These are phyloP conservation scores for Raja brachyura DNA, from an alignment of 2,113 vertebrate species.

Conservation along the genomic window DNA sequence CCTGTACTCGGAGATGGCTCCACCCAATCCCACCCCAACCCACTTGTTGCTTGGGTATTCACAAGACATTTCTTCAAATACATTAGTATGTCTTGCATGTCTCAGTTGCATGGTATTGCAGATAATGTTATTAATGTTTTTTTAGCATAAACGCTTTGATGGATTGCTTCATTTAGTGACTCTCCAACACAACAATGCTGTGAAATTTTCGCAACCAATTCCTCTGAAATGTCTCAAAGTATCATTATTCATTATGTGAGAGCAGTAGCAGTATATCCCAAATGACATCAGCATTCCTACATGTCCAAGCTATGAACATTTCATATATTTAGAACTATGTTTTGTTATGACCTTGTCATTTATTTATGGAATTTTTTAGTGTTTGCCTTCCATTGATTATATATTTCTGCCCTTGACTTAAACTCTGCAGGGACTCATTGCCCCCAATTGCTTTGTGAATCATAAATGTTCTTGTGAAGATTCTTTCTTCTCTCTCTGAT, in stretches of 20 bases:
- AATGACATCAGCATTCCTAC: neutral
- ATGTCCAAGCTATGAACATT: too few relatives aligned
- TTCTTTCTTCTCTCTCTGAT: neutral
- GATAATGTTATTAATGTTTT: neutral
- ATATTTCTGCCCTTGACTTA: neutral
- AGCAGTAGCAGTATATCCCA: neutral
- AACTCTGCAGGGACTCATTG: neutral
- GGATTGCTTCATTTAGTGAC: neutral
- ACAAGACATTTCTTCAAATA: neutral
- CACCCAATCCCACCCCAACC: too few relatives aligned
- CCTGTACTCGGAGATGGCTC: neutral
- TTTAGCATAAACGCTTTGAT: neutral
- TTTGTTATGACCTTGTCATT: neutral
- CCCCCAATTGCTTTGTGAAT: neutral
- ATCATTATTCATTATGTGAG: neutral
- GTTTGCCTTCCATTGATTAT: neutral
- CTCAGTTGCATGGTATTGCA: neutral
- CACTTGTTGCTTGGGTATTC: neutral
- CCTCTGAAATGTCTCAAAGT: neutral
- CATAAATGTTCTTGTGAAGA: neutral
- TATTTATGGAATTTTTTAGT: neutral
- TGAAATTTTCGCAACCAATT: neutral
- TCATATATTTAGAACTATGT: neutral
- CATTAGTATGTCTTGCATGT: neutral
- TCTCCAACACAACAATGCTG: neutral